Conservation (phyloP, 2,888 invertebrate genomes). For the Coecobrya sp. region DNA sequence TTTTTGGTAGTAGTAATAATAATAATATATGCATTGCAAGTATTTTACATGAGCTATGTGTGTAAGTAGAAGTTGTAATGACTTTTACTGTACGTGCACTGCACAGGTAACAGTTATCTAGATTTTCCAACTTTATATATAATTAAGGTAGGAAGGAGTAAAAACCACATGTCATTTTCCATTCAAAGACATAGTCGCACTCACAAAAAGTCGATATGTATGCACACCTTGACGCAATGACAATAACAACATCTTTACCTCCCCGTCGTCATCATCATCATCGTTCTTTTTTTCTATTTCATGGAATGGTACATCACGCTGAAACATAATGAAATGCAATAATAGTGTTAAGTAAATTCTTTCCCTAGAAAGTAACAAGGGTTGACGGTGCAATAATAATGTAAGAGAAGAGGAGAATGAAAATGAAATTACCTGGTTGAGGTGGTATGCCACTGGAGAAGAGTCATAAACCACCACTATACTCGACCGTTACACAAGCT, state of each 20-base stretch:
- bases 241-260: constrained; percentile 47
- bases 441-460: constrained; percentile 33
- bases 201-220: background rate
- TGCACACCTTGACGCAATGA: constrained; percentile 58
- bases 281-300: constrained; percentile 21
- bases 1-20: too few relatives aligned
- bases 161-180: constrained; percentile 26
- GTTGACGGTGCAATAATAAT: constrained; percentile 9
- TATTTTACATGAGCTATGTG: background rate
- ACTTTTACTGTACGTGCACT: background rate
- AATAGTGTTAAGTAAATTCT: constrained; percentile 41
- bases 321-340: constrained; percentile 4
- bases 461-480: constrained; percentile 37
- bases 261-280: constrained; percentile 51
- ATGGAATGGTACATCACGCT: constrained; percentile 44
- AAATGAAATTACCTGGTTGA: constrained; percentile 33
- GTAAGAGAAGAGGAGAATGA: constrained; percentile 23
- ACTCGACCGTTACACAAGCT: background rate
- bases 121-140: background rate
- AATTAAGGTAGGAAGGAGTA: constrained; percentile 16
- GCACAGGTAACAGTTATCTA: background rate
- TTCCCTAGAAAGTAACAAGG: constrained; percentile 28
- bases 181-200: background rate
- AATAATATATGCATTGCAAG: background rate
- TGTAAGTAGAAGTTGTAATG: constrained; percentile 9